Evolutionary conservation across 2,888 invertebrate genomes (phyloP).

Genomic region (Steinernema carpocapsae): DNA sequence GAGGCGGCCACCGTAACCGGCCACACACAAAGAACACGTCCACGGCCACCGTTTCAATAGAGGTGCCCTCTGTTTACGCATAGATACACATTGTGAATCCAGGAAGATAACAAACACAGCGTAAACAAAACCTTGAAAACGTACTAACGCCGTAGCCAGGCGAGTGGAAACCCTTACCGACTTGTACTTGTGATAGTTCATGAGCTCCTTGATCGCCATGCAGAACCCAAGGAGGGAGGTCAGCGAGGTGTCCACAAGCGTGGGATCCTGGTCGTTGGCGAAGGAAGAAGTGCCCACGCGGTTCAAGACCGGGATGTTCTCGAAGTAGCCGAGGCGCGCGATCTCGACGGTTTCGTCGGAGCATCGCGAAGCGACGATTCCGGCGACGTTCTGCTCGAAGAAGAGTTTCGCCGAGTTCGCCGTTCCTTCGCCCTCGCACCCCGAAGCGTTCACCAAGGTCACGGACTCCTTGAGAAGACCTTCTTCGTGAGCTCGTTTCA

Average conservation of each 20-base stretch:
- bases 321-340: conserved; percentile 51
- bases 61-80: too few species aligned
- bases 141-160: too few species aligned
- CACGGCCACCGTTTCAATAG: too few species aligned
- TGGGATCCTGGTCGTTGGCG: conserved; percentile 41
- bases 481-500: background rate
- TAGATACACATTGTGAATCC: too few species aligned
- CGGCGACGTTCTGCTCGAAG: conserved; percentile 44
- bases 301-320: conserved; percentile 50
- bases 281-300: conserved; percentile 42
- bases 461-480: conserved; percentile 2
- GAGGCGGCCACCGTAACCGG: too few species aligned
- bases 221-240: background rate
- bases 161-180: background rate
- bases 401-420: conserved; percentile 40
- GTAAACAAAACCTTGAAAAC: too few species aligned
- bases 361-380: conserved; percentile 48
- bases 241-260: conserved; percentile 26
- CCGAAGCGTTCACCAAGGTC: background rate
- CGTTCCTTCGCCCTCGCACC: conserved; percentile 41
- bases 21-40: too few species aligned
- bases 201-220: background rate
- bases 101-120: too few species aligned
- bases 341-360: conserved; percentile 50
- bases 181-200: background rate